Conservation (phyloP, 2,797 vertebrate genomes). For the Linurgus olivaceus region DNA sequence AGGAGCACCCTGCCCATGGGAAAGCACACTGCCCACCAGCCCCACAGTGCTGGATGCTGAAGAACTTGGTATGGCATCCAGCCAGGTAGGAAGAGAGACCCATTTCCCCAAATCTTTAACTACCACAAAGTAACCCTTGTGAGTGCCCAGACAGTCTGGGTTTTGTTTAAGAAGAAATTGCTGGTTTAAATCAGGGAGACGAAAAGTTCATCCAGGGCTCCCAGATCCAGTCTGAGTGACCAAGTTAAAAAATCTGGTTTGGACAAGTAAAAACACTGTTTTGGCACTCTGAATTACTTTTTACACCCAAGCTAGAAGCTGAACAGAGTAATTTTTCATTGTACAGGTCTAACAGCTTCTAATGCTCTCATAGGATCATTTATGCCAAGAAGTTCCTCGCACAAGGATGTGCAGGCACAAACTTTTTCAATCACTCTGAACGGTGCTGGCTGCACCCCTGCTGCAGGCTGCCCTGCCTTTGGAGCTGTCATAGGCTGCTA, state of each 20-base stretch:
- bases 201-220: constrained; percentile 47
- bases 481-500: neutral
- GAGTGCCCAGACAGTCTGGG: neutral
- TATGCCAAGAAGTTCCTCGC: neutral
- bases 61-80: neutral
- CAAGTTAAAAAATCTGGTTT: neutral
- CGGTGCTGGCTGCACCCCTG: neutral
- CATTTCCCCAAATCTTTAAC: constrained; percentile 27
- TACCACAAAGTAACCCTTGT: constrained; percentile 35
- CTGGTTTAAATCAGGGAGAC: constrained; percentile 21
- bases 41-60: neutral
- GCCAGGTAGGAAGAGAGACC: constrained; percentile 2
- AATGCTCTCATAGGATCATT: neutral
- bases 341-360: neutral
- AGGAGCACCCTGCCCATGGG: neutral
- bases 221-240: neutral
- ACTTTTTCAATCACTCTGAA: neutral
- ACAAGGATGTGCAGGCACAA: neutral
- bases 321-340: neutral
- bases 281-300: constrained; percentile 32
- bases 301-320: constrained; percentile 53
- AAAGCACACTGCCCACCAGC: neutral
- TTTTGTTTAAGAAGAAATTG: constrained; percentile 40
- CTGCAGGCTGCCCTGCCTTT: neutral
- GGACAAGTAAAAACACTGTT: constrained; percentile 1